A percentile compares a stretch with the other conserved stretches of the same genome.
These are phyloP conservation scores for Coranthus polyacanthus DNA, from an alignment of 2,797 vertebrate species.

Conservation along the genomic window DNA sequence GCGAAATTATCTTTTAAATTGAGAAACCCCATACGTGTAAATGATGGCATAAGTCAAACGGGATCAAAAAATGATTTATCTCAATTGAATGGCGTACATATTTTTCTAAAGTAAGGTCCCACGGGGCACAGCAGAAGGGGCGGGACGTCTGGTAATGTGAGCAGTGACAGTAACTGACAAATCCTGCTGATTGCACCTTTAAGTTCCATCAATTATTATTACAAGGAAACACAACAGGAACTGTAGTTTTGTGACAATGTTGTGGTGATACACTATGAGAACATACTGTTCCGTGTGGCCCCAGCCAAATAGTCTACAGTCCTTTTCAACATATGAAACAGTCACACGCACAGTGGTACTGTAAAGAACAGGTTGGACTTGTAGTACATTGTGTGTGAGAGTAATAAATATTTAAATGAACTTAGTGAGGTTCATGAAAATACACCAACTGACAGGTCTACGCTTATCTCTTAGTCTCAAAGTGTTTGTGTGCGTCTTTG, in stretches of 20 bases:
- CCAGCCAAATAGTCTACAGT: not conserved
- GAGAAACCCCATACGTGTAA: too few species aligned
- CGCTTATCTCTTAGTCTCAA: slow-evolving; percentile 4
- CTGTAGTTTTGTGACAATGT: slow-evolving; percentile 3
- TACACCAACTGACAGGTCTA: slow-evolving; percentile 5
- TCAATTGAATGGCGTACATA: too few species aligned
- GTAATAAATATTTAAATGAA: slow-evolving; percentile 26
- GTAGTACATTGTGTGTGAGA: slow-evolving; percentile 20
- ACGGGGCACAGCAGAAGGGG: too few species aligned
- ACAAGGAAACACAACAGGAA: not conserved
- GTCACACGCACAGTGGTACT: slow-evolving; percentile 11
- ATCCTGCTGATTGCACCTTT: too few species aligned
- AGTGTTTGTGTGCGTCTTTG: slow-evolving; percentile 4
- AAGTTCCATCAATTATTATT: not conserved
- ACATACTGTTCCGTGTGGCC: slow-evolving; percentile 6
- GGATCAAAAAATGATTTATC: too few species aligned
- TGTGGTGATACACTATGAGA: not conserved
- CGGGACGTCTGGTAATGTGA: too few species aligned
- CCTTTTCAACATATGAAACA: slow-evolving; percentile 7
- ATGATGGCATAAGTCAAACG: too few species aligned
- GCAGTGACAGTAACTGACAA: too few species aligned
- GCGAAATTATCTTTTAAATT: too few species aligned
- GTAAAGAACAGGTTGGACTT: slow-evolving; percentile 58
- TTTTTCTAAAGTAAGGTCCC: too few species aligned
- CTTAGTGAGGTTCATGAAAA: slow-evolving; percentile 3